Evolutionary conservation across 2,113 vertebrate genomes (phyloP).

Genomic region (Cygnus buccinator): DNA sequence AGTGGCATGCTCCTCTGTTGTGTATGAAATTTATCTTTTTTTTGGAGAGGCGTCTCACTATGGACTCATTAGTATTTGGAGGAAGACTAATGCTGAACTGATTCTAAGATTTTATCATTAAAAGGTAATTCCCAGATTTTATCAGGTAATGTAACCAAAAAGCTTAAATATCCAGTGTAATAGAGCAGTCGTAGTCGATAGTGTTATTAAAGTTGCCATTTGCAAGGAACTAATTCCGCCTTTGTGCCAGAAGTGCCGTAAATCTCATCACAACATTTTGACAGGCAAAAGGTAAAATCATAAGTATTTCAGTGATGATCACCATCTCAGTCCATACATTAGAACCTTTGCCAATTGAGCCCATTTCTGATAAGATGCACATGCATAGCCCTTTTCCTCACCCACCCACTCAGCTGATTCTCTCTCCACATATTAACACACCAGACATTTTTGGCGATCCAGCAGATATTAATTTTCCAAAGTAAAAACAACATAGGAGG

Average conservation of each 20-base stretch:
- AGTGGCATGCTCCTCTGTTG: not conserved
- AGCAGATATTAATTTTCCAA: slow-evolving; percentile 58
- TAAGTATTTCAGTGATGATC: not conserved
- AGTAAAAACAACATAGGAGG: slow-evolving; percentile 53
- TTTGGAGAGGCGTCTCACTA: not conserved
- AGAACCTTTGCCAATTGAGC: not conserved
- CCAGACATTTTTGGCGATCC: slow-evolving; percentile 8
- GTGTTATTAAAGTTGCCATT: not conserved
- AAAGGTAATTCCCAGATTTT: not conserved
- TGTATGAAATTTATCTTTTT: not conserved
- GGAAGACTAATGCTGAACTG: not conserved
- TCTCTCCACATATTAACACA: slow-evolving; percentile 6
- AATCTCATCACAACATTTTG: not conserved
- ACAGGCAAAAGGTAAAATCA: not conserved
- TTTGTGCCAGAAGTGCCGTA: not conserved
- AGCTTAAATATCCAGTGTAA: not conserved
- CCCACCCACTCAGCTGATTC: not conserved
- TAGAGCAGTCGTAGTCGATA: not conserved
- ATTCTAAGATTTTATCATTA: not conserved
- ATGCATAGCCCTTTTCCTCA: not conserved
- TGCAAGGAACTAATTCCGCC: not conserved
- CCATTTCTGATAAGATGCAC: slow-evolving; percentile 1
- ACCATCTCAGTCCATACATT: not conserved
- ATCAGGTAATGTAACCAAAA: not conserved
- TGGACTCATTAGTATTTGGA: not conserved